phyloP scores from a whole-genome alignment of 2,797 vertebrate genomes.

The Tragopan temminckii region DNA sequence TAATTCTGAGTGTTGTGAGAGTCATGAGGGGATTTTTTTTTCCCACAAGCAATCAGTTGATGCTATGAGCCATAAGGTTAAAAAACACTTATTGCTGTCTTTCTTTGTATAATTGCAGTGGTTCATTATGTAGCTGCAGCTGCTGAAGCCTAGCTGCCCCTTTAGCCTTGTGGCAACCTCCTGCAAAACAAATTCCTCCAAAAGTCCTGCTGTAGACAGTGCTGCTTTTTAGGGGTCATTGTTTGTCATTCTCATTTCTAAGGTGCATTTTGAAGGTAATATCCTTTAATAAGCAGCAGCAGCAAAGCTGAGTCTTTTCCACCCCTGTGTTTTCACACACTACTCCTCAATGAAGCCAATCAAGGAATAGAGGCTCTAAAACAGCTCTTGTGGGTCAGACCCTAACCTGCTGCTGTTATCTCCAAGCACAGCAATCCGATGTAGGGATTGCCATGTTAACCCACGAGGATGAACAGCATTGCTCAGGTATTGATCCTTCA shows the following conservation, averaged over 20 bases:
- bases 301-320: neutral
- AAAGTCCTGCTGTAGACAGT: neutral
- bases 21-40: too few species aligned
- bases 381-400: neutral
- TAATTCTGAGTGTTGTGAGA: neutral
- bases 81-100: neutral
- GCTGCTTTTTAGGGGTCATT: neutral
- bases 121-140: neutral
- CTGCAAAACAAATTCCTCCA: neutral
- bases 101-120: neutral
- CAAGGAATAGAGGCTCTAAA: neutral
- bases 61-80: neutral
- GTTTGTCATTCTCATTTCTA: neutral
- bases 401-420: neutral
- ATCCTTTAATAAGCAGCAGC: neutral
- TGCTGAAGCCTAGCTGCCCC: neutral
- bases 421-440: neutral
- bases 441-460: neutral
- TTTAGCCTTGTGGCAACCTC: neutral
- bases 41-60: neutral
- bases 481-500: neutral
- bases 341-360: neutral
- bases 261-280: neutral
- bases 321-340: neutral
- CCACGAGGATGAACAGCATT: neutral